These are phyloP conservation scores for Lytechinus variegatus DNA, from an alignment of 35 echinoderm and acorn worm genomes.

Conservation along the genomic window DNA sequence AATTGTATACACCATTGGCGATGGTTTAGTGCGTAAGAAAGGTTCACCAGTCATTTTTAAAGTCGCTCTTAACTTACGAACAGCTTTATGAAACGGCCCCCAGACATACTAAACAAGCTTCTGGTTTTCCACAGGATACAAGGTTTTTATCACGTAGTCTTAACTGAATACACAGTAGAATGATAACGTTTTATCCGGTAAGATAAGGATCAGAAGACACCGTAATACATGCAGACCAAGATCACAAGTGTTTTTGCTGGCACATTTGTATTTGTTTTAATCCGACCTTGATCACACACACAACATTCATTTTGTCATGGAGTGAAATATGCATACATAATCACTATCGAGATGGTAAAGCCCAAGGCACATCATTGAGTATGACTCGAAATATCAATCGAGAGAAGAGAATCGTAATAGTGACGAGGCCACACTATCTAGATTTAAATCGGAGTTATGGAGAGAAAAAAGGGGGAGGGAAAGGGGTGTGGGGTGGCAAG, in stretches of 20 bases:
- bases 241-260: background rate
- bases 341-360: background rate
- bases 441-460: background rate
- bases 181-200: too few species aligned
- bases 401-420: background rate
- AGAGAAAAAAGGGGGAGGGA: background rate
- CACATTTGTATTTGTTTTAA: background rate
- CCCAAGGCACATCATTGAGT: background rate
- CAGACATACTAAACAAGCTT: too few species aligned
- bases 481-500: background rate
- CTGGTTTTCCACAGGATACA: too few species aligned
- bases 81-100: too few species aligned
- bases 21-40: too few species aligned
- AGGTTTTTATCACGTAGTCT: too few species aligned
- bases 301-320: background rate
- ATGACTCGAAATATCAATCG: slow-evolving; percentile 4
- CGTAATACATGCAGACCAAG: background rate
- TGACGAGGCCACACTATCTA: background rate
- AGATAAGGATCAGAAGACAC: background rate
- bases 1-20: too few species aligned
- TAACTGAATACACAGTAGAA: too few species aligned
- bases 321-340: background rate
- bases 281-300: background rate
- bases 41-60: too few species aligned
- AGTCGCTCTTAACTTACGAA: too few species aligned